Conservation (phyloP, 2,113 vertebrate genomes). For the Pseudois nayaur region DNA sequence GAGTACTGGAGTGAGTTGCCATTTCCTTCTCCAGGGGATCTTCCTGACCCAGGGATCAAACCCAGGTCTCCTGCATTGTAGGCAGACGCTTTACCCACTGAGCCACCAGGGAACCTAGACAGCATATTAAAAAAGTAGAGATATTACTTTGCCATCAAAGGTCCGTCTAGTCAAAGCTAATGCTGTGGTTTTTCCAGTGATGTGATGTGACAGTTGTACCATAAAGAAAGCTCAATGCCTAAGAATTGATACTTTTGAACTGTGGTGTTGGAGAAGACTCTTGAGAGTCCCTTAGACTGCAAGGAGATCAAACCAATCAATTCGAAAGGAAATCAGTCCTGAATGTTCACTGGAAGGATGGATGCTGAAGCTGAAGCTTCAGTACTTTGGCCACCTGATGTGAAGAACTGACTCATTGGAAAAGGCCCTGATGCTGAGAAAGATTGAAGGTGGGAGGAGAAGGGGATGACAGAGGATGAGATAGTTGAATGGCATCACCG, state of each 20-base stretch:
- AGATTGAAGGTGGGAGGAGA: neutral
- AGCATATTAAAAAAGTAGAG: neutral
- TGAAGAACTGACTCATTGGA: neutral
- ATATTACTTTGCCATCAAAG: neutral
- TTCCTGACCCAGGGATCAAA: too few relatives aligned
- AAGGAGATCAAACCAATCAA: neutral
- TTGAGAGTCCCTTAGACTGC: neutral
- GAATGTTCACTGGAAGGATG: neutral
- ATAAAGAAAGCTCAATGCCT: neutral
- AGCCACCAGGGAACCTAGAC: neutral
- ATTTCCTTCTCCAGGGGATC: too few relatives aligned
- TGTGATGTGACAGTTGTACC: neutral
- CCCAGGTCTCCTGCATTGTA: too few relatives aligned
- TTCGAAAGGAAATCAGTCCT: neutral
- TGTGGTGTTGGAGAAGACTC: neutral
- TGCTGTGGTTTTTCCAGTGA: neutral
- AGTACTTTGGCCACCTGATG: neutral
- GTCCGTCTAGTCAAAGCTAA: neutral
- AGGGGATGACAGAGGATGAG: neutral
- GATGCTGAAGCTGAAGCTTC: neutral
- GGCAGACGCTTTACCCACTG: too few relatives aligned
- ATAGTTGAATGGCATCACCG: neutral
- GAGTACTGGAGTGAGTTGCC: too few relatives aligned
- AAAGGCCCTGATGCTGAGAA: neutral
- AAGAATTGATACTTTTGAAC: neutral